A percentile compares a stretch with the other conserved stretches of the same genome.
phyloP scores from a whole-genome alignment of 2,113 vertebrate genomes.

The Festucalex cinctus region DNA sequence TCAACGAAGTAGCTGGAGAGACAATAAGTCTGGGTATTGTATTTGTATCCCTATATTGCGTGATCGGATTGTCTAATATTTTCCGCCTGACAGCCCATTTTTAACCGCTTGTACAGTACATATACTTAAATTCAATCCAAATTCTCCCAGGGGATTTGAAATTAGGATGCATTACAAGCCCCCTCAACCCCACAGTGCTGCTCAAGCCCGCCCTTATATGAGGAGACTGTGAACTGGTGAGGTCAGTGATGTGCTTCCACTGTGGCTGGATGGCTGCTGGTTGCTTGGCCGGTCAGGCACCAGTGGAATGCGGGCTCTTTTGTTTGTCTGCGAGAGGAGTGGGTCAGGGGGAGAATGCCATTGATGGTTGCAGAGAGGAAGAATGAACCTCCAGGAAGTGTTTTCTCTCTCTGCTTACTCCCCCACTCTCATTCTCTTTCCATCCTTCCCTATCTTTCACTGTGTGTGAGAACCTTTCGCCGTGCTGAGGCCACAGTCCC shows the following conservation, averaged over 20 bases:
- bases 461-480: slow-evolving; percentile 73
- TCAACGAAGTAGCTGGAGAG: too few species aligned
- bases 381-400: slow-evolving; percentile 78
- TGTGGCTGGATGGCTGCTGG: slow-evolving; percentile 62
- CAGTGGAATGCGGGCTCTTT: slow-evolving; percentile 76
- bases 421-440: slow-evolving; percentile 46
- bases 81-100: neutral
- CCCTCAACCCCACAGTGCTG: slow-evolving; percentile 10
- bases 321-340: slow-evolving; percentile 75
- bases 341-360: slow-evolving; percentile 76
- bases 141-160: neutral
- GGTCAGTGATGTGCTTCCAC: slow-evolving; percentile 65
- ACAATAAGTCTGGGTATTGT: too few species aligned
- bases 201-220: slow-evolving; percentile 17
- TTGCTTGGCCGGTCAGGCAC: slow-evolving; percentile 67
- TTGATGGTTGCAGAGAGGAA: slow-evolving; percentile 78
- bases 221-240: slow-evolving; percentile 50
- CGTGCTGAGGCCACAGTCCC: slow-evolving; percentile 61
- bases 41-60: neutral
- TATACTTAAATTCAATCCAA: neutral
- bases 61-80: neutral
- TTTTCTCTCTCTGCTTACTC: slow-evolving; percentile 55
- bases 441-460: slow-evolving; percentile 51
- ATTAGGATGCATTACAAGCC: slow-evolving; percentile 8
- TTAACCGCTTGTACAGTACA: neutral